Evolutionary conservation across 2,797 vertebrate species (phyloP).

Genomic region (Chanos chanos): DNA sequence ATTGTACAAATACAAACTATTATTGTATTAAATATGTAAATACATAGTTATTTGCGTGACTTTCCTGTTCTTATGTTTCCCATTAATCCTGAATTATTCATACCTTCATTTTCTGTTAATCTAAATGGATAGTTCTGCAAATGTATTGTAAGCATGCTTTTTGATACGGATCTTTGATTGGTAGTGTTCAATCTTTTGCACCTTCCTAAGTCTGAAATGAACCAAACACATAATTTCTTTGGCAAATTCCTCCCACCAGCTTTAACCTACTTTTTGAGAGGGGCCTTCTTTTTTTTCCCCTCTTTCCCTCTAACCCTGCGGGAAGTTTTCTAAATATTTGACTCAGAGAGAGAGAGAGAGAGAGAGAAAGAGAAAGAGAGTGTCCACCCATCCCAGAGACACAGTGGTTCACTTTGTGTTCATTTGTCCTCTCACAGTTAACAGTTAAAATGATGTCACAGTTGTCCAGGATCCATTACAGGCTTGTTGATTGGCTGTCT

Average conservation of each 20-base stretch:
- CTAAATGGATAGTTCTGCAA: no score
- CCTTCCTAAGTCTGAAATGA: no score
- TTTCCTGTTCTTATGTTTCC: no score
- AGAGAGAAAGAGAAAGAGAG: not conserved
- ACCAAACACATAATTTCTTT: no score
- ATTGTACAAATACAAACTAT: no score
- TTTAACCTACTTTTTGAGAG: constrained; percentile 4
- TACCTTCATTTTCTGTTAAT: no score
- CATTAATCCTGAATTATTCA: no score
- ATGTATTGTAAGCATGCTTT: no score
- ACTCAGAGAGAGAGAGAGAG: not conserved
- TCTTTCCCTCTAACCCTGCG: not conserved
- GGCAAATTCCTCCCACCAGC: no score
- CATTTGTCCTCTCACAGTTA: not conserved
- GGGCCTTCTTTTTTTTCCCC: not conserved
- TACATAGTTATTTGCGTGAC: no score
- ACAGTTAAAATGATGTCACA: constrained; percentile 10
- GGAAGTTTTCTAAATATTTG: constrained; percentile 4
- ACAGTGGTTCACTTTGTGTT: not conserved
- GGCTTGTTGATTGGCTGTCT: not conserved
- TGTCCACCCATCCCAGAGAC: not conserved
- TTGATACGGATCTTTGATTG: no score
- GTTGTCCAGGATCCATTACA: constrained; percentile 6
- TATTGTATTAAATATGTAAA: no score
- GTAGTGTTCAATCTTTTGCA: not conserved